These are phyloP conservation scores for Sebastes fasciatus DNA, from an alignment of 2,113 vertebrate species.

Conservation along the genomic window DNA sequence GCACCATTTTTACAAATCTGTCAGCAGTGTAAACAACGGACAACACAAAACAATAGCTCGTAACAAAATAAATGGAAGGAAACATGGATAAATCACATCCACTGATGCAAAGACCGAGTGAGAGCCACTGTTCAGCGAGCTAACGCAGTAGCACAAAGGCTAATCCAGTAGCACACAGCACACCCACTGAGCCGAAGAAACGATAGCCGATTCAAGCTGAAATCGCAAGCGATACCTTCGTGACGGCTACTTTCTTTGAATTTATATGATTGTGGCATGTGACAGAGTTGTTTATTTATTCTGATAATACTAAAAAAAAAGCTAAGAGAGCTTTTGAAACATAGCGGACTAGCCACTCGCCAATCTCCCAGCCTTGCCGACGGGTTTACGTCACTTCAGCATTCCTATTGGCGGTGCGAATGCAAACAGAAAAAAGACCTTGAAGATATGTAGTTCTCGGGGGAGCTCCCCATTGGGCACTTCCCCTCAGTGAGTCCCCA, in stretches of 20 bases:
- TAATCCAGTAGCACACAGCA: not conserved
- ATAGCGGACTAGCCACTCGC: too few species aligned
- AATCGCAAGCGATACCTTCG: too few species aligned
- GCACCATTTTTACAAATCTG: not conserved
- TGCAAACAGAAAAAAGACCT: too few species aligned
- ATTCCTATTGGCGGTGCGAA: not conserved
- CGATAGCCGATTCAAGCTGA: too few species aligned
- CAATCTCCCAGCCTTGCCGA: too few species aligned
- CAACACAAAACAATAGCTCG: not conserved
- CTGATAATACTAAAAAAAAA: too few species aligned
- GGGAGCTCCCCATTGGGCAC: not conserved
- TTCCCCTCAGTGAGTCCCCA: not conserved
- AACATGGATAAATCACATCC: not conserved
- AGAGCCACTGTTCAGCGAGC: not conserved
- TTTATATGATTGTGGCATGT: not conserved
- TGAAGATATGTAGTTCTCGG: too few species aligned
- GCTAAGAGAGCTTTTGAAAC: not conserved
- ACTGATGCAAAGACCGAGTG: not conserved
- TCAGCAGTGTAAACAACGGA: not conserved
- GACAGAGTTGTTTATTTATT: not conserved
- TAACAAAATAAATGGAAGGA: not conserved
- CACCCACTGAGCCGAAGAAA: not conserved
- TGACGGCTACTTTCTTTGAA: not conserved
- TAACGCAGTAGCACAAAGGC: not conserved
- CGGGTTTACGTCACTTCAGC: not conserved